Conservation (phyloP, 64 coral and sea anemone species). For the Dendrophyllia cribrosa region DNA sequence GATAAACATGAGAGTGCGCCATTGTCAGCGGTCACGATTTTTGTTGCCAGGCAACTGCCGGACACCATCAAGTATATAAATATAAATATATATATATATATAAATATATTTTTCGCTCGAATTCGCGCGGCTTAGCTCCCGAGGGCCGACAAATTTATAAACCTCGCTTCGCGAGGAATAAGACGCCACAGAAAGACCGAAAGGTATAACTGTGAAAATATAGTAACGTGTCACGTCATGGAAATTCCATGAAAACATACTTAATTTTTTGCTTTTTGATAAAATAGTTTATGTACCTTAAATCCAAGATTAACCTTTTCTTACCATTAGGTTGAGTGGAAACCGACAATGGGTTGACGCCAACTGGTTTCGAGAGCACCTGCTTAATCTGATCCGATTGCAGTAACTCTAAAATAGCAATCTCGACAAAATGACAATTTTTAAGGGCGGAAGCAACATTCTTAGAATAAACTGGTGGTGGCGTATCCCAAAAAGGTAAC, state of each 20-base stretch:
- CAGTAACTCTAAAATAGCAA: background rate
- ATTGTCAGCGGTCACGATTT: too few species aligned
- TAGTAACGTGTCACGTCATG: background rate
- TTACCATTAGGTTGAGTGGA: slow-evolving; percentile 8
- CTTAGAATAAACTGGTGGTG: background rate
- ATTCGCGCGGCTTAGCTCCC: too few species aligned
- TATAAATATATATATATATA: too few species aligned
- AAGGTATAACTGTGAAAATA: slow-evolving; percentile 35
- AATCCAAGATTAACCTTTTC: slow-evolving; percentile 34
- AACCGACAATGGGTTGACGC: slow-evolving; percentile 23
- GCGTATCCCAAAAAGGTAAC: background rate
- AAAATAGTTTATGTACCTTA: background rate
- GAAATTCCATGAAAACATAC: slow-evolving; percentile 10
- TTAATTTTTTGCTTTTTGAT: slow-evolving; percentile 13
- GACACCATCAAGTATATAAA: too few species aligned
- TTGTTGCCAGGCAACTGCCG: too few species aligned
- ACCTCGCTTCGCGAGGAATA: too few species aligned
- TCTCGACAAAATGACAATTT: slow-evolving; percentile 7
- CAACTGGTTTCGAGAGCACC: background rate
- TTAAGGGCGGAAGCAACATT: slow-evolving; percentile 1
- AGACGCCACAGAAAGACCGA: slow-evolving; percentile 27
- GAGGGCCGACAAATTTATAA: too few species aligned
- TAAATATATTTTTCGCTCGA: too few species aligned
- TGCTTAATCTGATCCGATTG: background rate
- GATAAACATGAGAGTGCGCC: too few species aligned